These are phyloP conservation scores for Mnemiopsis leidyi DNA, from an alignment of 37 sponge, comb jelly and placozoan species.

Conservation along the genomic window DNA sequence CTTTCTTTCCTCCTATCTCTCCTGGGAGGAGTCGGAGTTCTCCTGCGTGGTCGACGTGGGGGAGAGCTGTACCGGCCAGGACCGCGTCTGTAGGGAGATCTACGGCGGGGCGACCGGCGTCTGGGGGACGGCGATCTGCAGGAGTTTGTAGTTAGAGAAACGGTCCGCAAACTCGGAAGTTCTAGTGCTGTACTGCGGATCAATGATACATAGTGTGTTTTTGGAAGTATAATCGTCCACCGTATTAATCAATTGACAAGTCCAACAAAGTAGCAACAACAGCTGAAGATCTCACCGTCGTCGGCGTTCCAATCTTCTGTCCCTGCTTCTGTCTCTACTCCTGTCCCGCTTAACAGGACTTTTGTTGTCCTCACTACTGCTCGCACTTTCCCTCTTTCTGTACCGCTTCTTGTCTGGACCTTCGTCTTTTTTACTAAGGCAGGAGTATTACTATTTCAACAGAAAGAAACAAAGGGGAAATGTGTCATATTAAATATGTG, in stretches of 20 bases:
- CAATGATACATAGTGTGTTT: no score
- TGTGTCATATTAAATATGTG: no score
- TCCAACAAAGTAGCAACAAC: no score
- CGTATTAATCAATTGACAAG: no score
- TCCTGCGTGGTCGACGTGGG: neutral
- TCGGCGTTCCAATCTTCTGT: no score
- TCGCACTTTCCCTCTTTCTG: slow-evolving; percentile 39
- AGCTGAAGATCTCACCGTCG: no score
- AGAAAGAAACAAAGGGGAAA: no score
- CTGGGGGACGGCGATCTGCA: slow-evolving; percentile 22
- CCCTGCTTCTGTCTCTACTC: neutral
- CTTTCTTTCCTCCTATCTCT: slow-evolving; percentile 21
- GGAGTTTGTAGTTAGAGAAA: no score
- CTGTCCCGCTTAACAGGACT: neutral
- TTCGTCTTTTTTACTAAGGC: neutral
- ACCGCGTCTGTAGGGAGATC: neutral
- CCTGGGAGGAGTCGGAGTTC: slow-evolving; percentile 39
- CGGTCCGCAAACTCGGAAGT: no score
- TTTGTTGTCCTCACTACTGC: neutral
- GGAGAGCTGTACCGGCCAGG: neutral
- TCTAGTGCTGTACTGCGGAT: no score
- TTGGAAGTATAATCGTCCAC: no score
- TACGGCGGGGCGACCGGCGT: slow-evolving; percentile 19
- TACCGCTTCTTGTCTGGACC: slow-evolving; percentile 12
- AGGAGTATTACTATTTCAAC: no score